Percentiles rank a stretch among this genome's conserved stretches.
Evolutionary conservation across 2,797 vertebrate genomes (phyloP).

Genomic region (Buphagus erythrorhynchus): DNA sequence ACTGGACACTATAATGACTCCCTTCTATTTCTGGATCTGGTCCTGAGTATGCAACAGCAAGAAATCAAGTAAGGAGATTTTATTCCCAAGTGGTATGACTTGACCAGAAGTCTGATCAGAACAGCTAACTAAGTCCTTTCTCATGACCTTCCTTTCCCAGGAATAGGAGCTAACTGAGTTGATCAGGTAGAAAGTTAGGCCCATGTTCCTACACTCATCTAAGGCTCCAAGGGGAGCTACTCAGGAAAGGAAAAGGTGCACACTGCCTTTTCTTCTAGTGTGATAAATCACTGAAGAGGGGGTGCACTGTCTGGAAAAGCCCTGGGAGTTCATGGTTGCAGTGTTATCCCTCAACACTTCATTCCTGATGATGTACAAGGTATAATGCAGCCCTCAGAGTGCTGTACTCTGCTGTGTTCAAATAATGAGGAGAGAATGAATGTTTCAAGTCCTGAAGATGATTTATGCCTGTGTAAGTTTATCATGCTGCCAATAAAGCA

Average conservation of each 20-base stretch:
- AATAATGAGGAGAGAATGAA: not conserved
- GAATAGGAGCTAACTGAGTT: not conserved
- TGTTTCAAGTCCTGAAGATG: not conserved
- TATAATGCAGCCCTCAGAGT: not conserved
- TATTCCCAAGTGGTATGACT: not conserved
- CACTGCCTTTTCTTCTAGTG: not conserved
- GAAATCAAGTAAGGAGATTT: not conserved
- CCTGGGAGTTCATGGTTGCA: not conserved
- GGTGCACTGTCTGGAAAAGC: not conserved
- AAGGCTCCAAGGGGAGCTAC: not conserved
- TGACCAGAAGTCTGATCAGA: not conserved
- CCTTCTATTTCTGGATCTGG: not conserved
- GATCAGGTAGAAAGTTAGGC: not conserved
- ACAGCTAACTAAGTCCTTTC: not conserved
- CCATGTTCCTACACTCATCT: not conserved
- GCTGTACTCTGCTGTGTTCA: not conserved
- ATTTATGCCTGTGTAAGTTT: slow-evolving; percentile 53
- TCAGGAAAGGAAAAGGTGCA: not conserved
- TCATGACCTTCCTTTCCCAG: not conserved
- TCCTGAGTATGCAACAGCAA: not conserved
- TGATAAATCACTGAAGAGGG: not conserved
- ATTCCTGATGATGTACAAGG: not conserved
- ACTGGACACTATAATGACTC: not conserved
- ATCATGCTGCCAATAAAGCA: slow-evolving; percentile 54
- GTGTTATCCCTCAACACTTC: not conserved